phyloP scores from a whole-genome alignment of 2,888 invertebrate species.

The Drosophila melanosoma region DNA sequence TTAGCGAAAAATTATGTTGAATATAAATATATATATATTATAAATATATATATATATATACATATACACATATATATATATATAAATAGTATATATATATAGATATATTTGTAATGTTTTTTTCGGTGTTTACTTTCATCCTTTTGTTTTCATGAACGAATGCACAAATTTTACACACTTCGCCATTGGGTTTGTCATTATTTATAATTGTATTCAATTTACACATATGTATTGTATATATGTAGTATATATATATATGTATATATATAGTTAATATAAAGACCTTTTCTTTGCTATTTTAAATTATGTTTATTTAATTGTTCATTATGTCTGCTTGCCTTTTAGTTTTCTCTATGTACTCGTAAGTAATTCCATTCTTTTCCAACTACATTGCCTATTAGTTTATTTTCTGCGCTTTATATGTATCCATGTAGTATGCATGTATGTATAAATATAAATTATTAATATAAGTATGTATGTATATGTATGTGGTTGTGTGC shows the following conservation, averaged over 20 bases:
- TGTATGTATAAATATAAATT: conserved; percentile 52
- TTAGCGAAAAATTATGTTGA: conserved; percentile 71
- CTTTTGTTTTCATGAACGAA: conserved; percentile 82
- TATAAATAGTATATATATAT: conserved; percentile 40
- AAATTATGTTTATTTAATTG: conserved; percentile 63
- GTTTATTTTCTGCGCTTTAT: conserved; percentile 57
- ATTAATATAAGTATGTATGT: conserved; percentile 42
- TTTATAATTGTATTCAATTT: conserved; percentile 81
- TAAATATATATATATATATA: conserved; percentile 64
- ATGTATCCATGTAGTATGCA: conserved; percentile 53
- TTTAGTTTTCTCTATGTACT: conserved; percentile 47
- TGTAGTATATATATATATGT: conserved; percentile 51
- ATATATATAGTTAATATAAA: conserved; percentile 74
- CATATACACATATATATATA: conserved; percentile 59
- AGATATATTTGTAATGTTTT: conserved; percentile 75
- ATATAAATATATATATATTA: conserved; percentile 66
- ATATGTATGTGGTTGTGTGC: conserved; percentile 32
- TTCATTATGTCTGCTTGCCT: conserved; percentile 52
- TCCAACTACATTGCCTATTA: conserved; percentile 73
- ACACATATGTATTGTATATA: conserved; percentile 77
- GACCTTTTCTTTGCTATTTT: conserved; percentile 75
- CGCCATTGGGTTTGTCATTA: conserved; percentile 74
- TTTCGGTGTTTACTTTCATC: conserved; percentile 84
- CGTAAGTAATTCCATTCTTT: conserved; percentile 36
- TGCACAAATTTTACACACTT: conserved; percentile 81